Evolutionary conservation across 1,140 invertebrate genomes (phyloP), one percentile per base, ranked within the genome.

Genomic region (Calliopsis andreniformis): DNA sequence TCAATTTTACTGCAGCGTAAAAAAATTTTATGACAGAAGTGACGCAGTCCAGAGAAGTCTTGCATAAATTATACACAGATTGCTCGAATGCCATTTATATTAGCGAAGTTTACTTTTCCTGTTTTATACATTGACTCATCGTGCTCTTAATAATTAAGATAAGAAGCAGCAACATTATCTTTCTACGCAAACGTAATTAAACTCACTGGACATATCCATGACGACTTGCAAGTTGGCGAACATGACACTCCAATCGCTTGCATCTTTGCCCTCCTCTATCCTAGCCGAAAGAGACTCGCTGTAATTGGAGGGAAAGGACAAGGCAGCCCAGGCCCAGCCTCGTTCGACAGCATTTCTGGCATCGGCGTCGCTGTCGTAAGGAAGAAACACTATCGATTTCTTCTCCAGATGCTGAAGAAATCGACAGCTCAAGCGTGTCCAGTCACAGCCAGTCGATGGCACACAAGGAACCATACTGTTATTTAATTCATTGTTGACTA

Each of bases 141-240:
- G 10, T 39, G 35, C 10, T 39, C 10, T 10, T 10, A 39, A 39
- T 10, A 39, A 39, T 10, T 39, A 10, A 39, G 35, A 5, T 5
- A 39, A 39, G 35, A 5, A 39, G 35, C 35, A 39, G 10, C 35
- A 10, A 39, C 3, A 39, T 10, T 39, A 10, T 39, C 35, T 8
- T 18, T 49, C n/a, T 1, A 18, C n/a, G 35, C n/a, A 5, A 59
- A 14, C 5, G n/a, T 1, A 4, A 56, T 42, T 25, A 20, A 25
- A 68, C 95, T 95, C 92, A 98, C 97, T 97, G 43, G 97, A 98
- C 94, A 97, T 97, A 87, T 99, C 98, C 91, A 98, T 93, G 86
- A 96, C 94, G 0, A 98, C 94, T 59, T 94, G 89, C 62, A 98
- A 94, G 35, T 96, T 95, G 5, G 97, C 96, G 68, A 93, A 93